A percentile compares a stretch with the other conserved stretches of the same genome.
Evolutionary conservation across 2,888 invertebrate genomes (phyloP).

Genomic region (Leuctra nigra): DNA sequence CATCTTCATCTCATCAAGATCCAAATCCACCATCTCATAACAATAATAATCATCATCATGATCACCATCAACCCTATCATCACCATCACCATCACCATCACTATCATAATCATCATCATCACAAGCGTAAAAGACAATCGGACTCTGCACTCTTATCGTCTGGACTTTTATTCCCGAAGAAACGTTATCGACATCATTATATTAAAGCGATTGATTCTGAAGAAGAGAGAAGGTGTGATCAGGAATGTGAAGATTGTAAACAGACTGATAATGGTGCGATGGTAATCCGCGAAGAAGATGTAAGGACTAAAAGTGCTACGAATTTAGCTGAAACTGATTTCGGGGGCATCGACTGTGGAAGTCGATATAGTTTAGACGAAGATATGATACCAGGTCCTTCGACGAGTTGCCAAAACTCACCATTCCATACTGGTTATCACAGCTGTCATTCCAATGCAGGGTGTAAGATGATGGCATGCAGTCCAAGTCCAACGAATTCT

Average conservation of each 20-base stretch:
- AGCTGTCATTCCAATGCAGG: conserved; percentile 19
- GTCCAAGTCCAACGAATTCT: conserved; percentile 21
- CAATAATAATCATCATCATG: conserved; percentile 41
- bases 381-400: conserved; percentile 17
- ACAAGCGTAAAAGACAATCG: conserved; percentile 29
- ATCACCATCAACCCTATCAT: conserved; percentile 34
- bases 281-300: background rate
- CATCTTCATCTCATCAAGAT: conserved; percentile 41
- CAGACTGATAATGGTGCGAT: background rate
- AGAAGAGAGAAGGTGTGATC: conserved; percentile 21
- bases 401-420: conserved; percentile 8
- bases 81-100: conserved; percentile 34
- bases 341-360: conserved; percentile 14
- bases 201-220: conserved; percentile 29
- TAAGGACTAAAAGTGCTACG: conserved; percentile 11
- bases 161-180: conserved; percentile 25
- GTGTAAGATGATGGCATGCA: background rate
- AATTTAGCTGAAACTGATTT: conserved; percentile 21
- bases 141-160: conserved; percentile 23
- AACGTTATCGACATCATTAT: conserved; percentile 28
- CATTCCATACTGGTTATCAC: conserved; percentile 21
- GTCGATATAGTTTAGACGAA: background rate
- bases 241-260: background rate
- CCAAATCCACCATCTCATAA: conserved; percentile 38
- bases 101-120: conserved; percentile 34